Evolutionary conservation across 2,797 vertebrate species (phyloP), one percentile per base, ranked within the genome.

Genomic region (Brachyrhaphis roseni): DNA sequence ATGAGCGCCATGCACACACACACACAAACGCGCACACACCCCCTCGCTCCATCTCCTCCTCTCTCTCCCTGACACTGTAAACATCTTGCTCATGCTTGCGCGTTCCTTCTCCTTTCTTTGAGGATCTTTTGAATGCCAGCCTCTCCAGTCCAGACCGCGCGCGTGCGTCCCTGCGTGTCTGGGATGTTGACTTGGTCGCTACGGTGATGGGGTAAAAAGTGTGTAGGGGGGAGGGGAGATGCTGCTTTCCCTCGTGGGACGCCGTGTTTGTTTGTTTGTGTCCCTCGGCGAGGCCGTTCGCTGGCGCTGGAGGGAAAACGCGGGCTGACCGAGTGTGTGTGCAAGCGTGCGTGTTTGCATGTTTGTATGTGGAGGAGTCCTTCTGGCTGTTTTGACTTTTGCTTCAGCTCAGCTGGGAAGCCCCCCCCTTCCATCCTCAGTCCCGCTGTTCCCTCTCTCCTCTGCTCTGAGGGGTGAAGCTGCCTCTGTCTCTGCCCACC

Each of bases 11-110:
- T 8, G 16, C 46, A 47, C 15, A 47, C 46, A 47, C 46, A 45
- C 49, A 23, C 53, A n/a, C 55, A 23, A 23, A 23, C 53, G 39
- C 80, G 43, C 80, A 23, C 76, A 57, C 72, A 47, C 76, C 47
- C 83, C 49, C 78, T 77, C 41, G 4, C 41, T 71, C 41, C 4
- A n/a, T 68, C 80, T 75, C 85, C 76, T 36, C 80, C 80, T 68
- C 84, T 76, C 72, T 47, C 57, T 47, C 76, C 46, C 77, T 78
- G 55, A 78, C 79, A 84, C 83, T 85, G 91, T 93, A 92, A 93
- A 94, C 93, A 88, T 91, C 89, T 82, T 62, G 81, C 88, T 92
- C 87, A 78, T 86, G 90, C 85, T 81, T 82, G 79, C 76, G 78
- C 81, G 39, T 80, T 66, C 74, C 41, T 78, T 68, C 72, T 75